Evolutionary conservation across 1,140 invertebrate species (phyloP).

Genomic region (Apis dorsata): DNA sequence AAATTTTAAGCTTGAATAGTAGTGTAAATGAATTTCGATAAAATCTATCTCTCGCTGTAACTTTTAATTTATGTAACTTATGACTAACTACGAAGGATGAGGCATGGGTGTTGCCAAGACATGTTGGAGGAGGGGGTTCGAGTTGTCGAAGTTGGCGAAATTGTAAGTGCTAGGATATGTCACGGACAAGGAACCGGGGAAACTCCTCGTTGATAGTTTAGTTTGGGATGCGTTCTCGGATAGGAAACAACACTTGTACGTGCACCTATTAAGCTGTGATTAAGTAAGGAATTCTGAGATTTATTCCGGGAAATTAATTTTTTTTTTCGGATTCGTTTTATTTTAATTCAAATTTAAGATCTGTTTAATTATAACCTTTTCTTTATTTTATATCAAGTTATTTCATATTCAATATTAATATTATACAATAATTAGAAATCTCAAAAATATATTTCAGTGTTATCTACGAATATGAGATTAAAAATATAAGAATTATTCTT

Average conservation of each 20-base stretch:
- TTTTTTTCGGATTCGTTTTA: too few species aligned
- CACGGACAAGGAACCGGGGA: neutral
- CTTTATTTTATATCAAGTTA: too few species aligned
- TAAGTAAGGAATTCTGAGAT: neutral
- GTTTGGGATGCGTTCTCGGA: neutral
- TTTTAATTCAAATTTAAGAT: too few species aligned
- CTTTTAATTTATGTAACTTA: neutral
- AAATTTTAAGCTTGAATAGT: too few species aligned
- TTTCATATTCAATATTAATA: too few species aligned
- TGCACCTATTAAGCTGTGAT: neutral
- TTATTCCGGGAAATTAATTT: too few species aligned
- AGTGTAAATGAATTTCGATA: too few species aligned
- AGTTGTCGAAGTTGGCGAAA: neutral
- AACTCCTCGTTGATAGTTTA: neutral
- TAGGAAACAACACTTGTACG: neutral
- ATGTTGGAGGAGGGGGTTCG: neutral
- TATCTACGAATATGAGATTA: too few species aligned
- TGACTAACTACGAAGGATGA: neutral
- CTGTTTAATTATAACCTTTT: too few species aligned
- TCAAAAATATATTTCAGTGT: too few species aligned
- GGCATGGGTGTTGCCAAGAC: neutral
- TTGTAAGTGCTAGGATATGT: conserved; percentile 1
- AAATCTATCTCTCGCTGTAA: neutral
- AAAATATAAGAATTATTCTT: too few species aligned
- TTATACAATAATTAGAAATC: too few species aligned